A percentile compares a stretch with the other conserved stretches of the same genome.
Conservation (phyloP, 2,888 invertebrate species). For the Melanostoma scalare region DNA sequence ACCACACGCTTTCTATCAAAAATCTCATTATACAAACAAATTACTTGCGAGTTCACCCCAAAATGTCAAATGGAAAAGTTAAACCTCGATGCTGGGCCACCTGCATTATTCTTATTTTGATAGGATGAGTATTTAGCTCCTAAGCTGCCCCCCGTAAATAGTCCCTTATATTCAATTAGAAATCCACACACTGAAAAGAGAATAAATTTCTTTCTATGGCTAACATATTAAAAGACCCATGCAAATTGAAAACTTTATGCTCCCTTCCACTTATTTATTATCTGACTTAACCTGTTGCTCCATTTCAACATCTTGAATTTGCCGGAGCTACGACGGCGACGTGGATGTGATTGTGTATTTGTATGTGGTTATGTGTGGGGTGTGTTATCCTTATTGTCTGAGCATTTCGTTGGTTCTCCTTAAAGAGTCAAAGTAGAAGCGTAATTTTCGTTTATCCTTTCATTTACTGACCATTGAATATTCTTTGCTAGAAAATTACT, state of each 20-base stretch:
- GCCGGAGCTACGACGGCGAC: too few relatives aligned
- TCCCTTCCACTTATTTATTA: background rate
- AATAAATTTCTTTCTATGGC: background rate
- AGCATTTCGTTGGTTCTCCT: too few relatives aligned
- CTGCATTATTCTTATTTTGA: conserved; percentile 20
- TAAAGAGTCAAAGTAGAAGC: too few relatives aligned
- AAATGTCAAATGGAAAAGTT: background rate
- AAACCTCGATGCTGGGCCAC: background rate
- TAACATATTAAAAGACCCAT: background rate
- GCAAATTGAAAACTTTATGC: conserved; percentile 33
- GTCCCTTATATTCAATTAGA: conserved; percentile 41
- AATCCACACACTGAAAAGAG: conserved; percentile 7
- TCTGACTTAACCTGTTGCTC: conserved; percentile 11
- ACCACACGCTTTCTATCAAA: conserved; percentile 5
- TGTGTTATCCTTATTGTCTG: too few relatives aligned
- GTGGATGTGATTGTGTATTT: too few relatives aligned
- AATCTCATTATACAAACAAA: background rate
- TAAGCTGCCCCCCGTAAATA: conserved; percentile 22
- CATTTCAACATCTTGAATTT: too few relatives aligned
- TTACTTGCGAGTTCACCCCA: background rate
- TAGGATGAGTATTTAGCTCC: conserved; percentile 23
- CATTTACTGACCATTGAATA: too few relatives aligned
- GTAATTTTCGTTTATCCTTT: too few relatives aligned
- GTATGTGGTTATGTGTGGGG: too few relatives aligned
- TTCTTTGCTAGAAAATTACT: too few relatives aligned